Percentiles rank a stretch among this genome's conserved stretches.
Conservation (phyloP, 2,797 vertebrate species). For the Natrix natrix region DNA sequence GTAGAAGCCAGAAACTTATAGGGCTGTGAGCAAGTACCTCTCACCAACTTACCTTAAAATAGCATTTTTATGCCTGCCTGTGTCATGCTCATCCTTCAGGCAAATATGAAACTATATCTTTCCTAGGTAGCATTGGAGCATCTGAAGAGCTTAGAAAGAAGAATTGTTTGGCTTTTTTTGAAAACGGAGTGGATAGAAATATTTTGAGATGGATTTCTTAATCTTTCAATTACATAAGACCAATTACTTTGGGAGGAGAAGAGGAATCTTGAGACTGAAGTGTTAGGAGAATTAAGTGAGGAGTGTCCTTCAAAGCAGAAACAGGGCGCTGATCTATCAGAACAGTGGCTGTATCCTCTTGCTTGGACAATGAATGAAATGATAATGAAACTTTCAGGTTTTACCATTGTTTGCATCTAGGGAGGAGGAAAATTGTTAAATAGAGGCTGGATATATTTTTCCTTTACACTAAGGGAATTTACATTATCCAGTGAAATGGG, state of each 20-base stretch:
- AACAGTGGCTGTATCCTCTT: neutral
- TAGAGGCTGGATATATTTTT: neutral
- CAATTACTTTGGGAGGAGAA: neutral
- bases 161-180: neutral
- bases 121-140: constrained; percentile 3
- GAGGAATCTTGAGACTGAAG: neutral
- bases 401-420: neutral
- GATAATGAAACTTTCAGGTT: neutral
- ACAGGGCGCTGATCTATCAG: neutral
- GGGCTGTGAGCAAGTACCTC: neutral
- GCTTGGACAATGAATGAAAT: neutral
- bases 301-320: neutral
- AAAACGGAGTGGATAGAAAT: neutral
- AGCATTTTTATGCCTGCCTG: neutral
- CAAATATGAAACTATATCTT: neutral
- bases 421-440: neutral
- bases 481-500: neutral
- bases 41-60: neutral
- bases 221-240: constrained; percentile 17
- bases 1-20: neutral
- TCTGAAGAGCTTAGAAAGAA: rapidly evolving
- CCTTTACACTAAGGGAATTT: neutral
- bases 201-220: neutral
- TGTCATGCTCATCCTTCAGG: neutral
- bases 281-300: neutral